A percentile compares a stretch with the other conserved stretches of the same genome.
Evolutionary conservation across 2,888 invertebrate genomes (phyloP).

Genomic region (Frankliniella fusca): DNA sequence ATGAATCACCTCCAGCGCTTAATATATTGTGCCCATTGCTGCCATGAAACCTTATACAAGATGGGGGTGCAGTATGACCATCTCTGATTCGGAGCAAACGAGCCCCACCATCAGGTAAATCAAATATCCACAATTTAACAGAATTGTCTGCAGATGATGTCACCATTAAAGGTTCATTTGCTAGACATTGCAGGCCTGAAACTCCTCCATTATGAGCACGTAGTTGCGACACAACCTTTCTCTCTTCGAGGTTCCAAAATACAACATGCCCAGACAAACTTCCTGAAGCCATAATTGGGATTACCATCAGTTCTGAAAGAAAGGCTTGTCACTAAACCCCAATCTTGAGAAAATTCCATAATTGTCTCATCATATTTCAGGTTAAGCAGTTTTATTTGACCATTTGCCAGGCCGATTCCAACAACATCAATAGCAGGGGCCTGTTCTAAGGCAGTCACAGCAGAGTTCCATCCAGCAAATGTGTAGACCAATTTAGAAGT

Average conservation of each 20-base stretch:
- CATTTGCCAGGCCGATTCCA: conserved; percentile 78
- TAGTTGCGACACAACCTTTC: conserved; percentile 73
- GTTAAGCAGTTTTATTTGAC: conserved; percentile 82
- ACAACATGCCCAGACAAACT: conserved; percentile 80
- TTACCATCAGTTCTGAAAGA: conserved; percentile 82
- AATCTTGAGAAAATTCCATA: conserved; percentile 84
- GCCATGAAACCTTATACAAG: conserved; percentile 77
- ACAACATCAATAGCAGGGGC: conserved; percentile 91
- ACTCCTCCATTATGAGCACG: conserved; percentile 73
- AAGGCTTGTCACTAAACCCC: conserved; percentile 80
- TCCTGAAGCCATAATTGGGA: conserved; percentile 81
- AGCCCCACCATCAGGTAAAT: conserved; percentile 85
- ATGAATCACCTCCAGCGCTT: conserved; percentile 75
- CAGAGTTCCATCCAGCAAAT: conserved; percentile 68
- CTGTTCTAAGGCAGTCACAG: conserved; percentile 72
- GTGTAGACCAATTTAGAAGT: conserved; percentile 69
- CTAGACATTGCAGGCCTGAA: conserved; percentile 75
- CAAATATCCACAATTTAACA: conserved; percentile 86
- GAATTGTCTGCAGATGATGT: conserved; percentile 93
- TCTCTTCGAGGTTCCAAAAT: conserved; percentile 88
- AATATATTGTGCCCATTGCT: conserved; percentile 71
- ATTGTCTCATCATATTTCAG: conserved; percentile 76
- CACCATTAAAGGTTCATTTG: conserved; percentile 83
- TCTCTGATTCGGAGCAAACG: conserved; percentile 73
- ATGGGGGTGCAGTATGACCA: conserved; percentile 81